These are phyloP conservation scores for Sebastes nivosus DNA, from an alignment of 2,797 vertebrate species.

Conservation along the genomic window DNA sequence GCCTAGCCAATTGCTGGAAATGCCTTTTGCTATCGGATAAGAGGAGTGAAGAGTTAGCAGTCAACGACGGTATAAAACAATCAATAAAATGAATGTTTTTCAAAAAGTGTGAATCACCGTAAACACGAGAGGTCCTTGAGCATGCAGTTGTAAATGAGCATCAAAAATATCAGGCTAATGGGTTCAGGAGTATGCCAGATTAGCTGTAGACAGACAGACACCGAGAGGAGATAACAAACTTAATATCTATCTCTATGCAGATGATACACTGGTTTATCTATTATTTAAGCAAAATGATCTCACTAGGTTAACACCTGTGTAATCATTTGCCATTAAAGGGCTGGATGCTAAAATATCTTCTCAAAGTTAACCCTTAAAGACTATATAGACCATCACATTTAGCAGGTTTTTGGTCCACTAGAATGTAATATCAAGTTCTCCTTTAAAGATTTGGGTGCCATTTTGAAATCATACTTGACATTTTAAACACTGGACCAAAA, in stretches of 20 bases:
- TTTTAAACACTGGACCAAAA: neutral
- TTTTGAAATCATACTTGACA: neutral
- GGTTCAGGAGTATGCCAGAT: neutral
- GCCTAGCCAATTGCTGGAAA: too few species aligned
- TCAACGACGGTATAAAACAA: neutral
- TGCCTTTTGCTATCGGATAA: neutral
- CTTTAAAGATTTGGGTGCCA: too few species aligned
- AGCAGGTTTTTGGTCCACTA: neutral
- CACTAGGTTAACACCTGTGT: neutral
- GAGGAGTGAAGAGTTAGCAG: neutral
- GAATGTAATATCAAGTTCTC: neutral
- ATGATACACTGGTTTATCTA: constrained; percentile 13
- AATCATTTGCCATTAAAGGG: neutral
- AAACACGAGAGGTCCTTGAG: neutral
- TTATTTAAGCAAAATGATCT: neutral
- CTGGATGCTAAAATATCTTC: neutral
- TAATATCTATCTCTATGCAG: constrained; percentile 4
- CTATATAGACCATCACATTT: neutral
- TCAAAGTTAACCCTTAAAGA: neutral
- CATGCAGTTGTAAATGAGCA: neutral
- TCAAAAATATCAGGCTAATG: neutral
- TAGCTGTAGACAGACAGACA: neutral
- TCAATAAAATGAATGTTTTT: neutral
- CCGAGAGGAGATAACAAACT: too few species aligned
- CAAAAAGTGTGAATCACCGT: neutral